Percentiles rank a stretch among this genome's conserved stretches.
Evolutionary conservation across 2,113 vertebrate genomes (phyloP).

Genomic region (Columbina picui): DNA sequence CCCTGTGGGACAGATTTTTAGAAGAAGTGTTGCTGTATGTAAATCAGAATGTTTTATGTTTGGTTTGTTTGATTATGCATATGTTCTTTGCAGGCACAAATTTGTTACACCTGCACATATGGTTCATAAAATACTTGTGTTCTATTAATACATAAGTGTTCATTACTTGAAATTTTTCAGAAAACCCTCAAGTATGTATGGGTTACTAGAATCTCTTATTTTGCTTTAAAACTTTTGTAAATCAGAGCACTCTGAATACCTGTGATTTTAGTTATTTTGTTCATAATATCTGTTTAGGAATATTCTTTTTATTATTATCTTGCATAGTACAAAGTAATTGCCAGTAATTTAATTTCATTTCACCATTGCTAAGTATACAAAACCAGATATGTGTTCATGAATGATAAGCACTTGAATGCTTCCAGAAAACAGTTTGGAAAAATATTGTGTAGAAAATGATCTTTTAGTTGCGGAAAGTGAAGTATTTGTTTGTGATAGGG

Average conservation of each 20-base stretch:
- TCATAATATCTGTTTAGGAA: not conserved
- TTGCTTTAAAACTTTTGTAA: not conserved
- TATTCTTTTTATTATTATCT: not conserved
- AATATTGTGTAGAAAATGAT: not conserved
- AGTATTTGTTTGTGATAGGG: not conserved
- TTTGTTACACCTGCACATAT: not conserved
- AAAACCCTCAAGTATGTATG: not conserved
- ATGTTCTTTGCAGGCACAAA: not conserved
- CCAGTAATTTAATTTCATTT: not conserved
- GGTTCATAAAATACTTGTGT: not conserved
- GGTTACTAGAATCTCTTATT: not conserved
- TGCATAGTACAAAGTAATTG: not conserved
- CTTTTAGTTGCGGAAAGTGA: not conserved
- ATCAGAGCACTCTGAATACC: not conserved
- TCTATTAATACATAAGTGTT: not conserved
- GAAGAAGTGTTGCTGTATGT: not conserved
- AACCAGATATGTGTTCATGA: not conserved
- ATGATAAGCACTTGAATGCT: conserved; percentile 5
- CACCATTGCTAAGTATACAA: not conserved
- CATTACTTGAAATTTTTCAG: not conserved
- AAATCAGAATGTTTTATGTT: not conserved
- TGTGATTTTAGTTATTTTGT: not conserved
- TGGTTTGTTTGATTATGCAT: not conserved
- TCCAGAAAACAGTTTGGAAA: conserved; percentile 20
- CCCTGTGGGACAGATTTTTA: not conserved